Percentiles rank a stretch among this genome's conserved stretches.
These are phyloP conservation scores for Piliocolobus tephrosceles DNA, from an alignment of 2,113 vertebrate species.

Conservation along the genomic window DNA sequence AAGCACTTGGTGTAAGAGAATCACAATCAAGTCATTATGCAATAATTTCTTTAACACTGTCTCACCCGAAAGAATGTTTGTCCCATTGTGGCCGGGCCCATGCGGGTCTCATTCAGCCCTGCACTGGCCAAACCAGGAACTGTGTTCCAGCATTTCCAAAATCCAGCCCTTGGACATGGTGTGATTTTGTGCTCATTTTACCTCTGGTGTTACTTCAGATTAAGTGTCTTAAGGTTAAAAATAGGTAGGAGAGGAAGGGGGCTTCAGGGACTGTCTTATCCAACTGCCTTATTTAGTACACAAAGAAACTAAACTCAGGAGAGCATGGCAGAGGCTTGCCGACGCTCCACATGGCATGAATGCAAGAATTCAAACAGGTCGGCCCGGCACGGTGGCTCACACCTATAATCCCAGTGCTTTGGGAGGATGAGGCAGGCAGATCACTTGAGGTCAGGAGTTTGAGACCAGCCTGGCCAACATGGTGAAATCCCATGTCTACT, in stretches of 20 bases:
- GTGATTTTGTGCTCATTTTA: background rate
- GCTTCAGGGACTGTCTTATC: background rate
- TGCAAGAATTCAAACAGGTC: background rate
- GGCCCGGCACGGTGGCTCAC: rapidly evolving
- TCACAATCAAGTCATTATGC: background rate
- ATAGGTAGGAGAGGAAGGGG: background rate
- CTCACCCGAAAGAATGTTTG: background rate
- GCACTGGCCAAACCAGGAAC: background rate
- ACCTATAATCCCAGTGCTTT: background rate
- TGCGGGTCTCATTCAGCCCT: background rate
- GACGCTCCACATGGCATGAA: background rate
- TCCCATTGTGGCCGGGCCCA: no score
- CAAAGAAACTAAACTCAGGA: background rate
- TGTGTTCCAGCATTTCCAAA: background rate
- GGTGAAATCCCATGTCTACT: background rate
- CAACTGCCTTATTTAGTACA: background rate
- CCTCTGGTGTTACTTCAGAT: conserved; percentile 3
- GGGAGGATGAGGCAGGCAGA: background rate
- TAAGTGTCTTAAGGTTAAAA: background rate
- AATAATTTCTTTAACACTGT: background rate
- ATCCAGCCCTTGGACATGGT: background rate
- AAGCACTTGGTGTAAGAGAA: background rate
- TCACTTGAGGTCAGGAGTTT: background rate
- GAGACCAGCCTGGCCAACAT: background rate
- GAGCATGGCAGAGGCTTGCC: background rate